phyloP scores from a whole-genome alignment of 2,888 invertebrate species.

The Megalurothrips usitatus region DNA sequence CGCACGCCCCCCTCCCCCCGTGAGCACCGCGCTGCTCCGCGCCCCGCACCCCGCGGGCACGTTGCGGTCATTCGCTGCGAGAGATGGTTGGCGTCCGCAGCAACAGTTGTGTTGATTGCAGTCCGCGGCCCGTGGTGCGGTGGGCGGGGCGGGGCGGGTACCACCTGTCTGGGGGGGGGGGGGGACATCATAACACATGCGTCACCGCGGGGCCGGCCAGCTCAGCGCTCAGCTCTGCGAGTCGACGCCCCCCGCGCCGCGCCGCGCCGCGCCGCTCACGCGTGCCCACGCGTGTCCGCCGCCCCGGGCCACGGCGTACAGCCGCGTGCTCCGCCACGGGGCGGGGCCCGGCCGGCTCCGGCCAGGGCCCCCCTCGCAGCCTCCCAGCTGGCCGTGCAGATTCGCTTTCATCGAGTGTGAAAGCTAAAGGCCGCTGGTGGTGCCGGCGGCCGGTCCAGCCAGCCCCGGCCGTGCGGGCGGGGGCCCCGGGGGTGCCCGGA shows the following conservation, averaged over 20 bases:
- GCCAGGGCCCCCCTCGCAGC: too few relatives aligned
- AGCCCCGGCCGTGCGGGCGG: too few relatives aligned
- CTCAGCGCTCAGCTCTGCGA: too few relatives aligned
- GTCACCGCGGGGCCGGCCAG: too few relatives aligned
- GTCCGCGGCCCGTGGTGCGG: not conserved
- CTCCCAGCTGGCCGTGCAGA: not conserved
- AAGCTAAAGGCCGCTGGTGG: not conserved
- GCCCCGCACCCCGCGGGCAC: too few relatives aligned
- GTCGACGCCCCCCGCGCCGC: not conserved
- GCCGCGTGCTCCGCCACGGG: not conserved
- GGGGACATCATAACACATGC: too few relatives aligned
- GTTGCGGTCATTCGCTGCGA: too few relatives aligned
- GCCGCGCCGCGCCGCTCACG: not conserved
- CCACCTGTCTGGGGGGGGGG: too few relatives aligned
- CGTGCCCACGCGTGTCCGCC: not conserved
- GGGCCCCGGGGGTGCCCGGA: too few relatives aligned
- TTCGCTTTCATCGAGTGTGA: conserved; percentile 11
- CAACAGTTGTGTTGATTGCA: too few relatives aligned
- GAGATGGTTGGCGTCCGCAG: not conserved
- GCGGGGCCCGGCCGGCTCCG: not conserved
- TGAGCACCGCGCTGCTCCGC: not conserved
- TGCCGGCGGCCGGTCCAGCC: too few relatives aligned
- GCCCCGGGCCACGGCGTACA: not conserved
- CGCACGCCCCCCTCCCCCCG: too few relatives aligned
- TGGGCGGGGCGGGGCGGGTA: not conserved